A percentile compares a stretch with the other conserved stretches of the same genome.
Conservation (phyloP, 1,140 invertebrate species). For the Tyrophagus putrescentiae region DNA sequence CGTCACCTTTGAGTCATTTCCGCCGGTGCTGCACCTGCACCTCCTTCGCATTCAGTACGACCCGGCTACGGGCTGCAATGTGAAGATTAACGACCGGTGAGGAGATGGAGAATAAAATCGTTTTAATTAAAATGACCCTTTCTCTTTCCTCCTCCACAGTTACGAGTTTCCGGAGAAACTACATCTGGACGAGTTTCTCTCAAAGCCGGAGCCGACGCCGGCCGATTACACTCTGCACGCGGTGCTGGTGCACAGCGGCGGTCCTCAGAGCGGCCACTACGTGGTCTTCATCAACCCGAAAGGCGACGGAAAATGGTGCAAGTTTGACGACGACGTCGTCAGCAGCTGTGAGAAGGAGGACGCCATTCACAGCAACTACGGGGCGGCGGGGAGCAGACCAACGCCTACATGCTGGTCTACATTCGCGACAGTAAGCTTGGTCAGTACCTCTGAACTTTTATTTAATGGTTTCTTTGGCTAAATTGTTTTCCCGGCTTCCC, state of each 20-base stretch:
- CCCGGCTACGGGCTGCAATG: slow-evolving; percentile 82
- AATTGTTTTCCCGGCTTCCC: slow-evolving; percentile 11
- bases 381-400: slow-evolving; percentile 96
- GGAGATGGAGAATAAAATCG: slow-evolving; percentile 22
- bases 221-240: slow-evolving; percentile 90
- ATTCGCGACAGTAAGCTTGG: slow-evolving; percentile 50
- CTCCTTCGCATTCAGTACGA: slow-evolving; percentile 98
- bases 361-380: slow-evolving; percentile 95
- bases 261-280: slow-evolving; percentile 98
- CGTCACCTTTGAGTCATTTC: slow-evolving; percentile 89
- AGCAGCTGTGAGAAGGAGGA: slow-evolving; percentile 87
- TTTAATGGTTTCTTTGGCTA: not conserved
- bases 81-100: slow-evolving; percentile 96
- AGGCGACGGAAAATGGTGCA: slow-evolving; percentile 87
- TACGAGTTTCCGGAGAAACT: slow-evolving; percentile 90
- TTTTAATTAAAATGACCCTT: not conserved
- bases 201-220: slow-evolving; percentile 53
- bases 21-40: slow-evolving; percentile 92
- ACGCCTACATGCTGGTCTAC: slow-evolving; percentile 99
- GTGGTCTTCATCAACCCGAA: slow-evolving; percentile 98
- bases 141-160: slow-evolving; percentile 37
- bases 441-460: slow-evolving; percentile 2
- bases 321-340: slow-evolving; percentile 99
- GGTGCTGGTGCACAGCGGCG: slow-evolving; percentile 96
- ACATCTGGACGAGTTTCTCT: slow-evolving; percentile 65